phyloP scores from a whole-genome alignment of 2,113 vertebrate species.

The Seriola quinqueradiata region DNA sequence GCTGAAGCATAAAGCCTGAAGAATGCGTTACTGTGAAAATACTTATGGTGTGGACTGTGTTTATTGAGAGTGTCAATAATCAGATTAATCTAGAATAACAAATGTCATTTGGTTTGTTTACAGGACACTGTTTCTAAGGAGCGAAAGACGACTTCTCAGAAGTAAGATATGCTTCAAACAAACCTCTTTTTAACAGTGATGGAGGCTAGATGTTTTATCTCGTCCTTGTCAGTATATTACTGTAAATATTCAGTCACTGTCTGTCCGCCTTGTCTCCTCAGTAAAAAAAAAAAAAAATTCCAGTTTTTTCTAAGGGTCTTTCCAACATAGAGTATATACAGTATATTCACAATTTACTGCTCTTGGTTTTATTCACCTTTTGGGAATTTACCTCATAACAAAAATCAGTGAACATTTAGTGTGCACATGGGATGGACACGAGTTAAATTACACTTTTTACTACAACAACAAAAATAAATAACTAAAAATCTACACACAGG shows the following conservation, averaged over 20 bases:
- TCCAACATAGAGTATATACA: background rate
- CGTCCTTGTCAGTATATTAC: background rate
- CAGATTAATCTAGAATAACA: background rate
- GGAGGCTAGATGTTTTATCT: background rate
- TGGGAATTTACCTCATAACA: too few species aligned
- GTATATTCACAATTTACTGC: too few species aligned
- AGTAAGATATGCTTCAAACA: conserved; percentile 37
- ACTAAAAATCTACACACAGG: too few species aligned
- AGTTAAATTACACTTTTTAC: too few species aligned
- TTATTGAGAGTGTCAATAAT: background rate
- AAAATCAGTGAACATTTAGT: too few species aligned
- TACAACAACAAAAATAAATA: too few species aligned
- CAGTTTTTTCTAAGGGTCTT: too few species aligned
- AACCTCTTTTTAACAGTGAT: background rate
- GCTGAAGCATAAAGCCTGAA: too few species aligned
- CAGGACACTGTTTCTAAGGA: conserved; percentile 4
- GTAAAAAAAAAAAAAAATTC: background rate
- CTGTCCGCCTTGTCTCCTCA: background rate
- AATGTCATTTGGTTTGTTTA: background rate
- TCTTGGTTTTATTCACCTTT: background rate
- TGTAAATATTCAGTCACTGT: background rate
- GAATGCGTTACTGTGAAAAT: too few species aligned
- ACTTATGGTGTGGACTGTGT: background rate
- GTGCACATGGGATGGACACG: background rate
- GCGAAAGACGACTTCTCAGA: conserved; percentile 11